Evolutionary conservation across 2,888 invertebrate genomes (phyloP), one percentile per base, ranked within the genome.

Genomic region (Camptogramma bilineatum): DNA sequence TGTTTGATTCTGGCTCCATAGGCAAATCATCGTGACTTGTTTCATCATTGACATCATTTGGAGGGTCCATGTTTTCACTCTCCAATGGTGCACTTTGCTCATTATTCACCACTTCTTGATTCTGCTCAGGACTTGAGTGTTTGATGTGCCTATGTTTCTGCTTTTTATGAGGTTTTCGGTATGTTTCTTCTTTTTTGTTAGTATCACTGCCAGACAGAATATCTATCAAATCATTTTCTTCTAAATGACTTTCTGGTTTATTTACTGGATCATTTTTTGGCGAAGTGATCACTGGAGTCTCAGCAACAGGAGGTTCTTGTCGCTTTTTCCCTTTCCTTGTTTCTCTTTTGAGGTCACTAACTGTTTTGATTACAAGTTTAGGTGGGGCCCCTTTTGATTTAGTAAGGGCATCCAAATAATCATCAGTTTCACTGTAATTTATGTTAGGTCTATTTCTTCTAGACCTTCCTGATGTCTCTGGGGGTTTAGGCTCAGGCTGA

Each of bases 381-480:
- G 64, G 78, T 69, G 83, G 71, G 80, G 86, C 79, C 80, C 84
- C 72, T 63, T 53, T 63, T 17, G 52, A 64, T 61, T 60, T 72
- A 82, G 94, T 84, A 80, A 94, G 64, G 66, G 84, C 83, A 84
- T 94, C 84, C 81, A 94, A 74, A 85, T 93, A 85, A 86, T 94
- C 84, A 90, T 94, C 90, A 88, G 94, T 89, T 91, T 94, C 88
- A 92, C 93, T 87, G 90, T 95, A 93, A 76, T 93, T 93, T 60
- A 93, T 86, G 76, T 92, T 93, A 62, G 89, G 87, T 67, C 93
- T 86, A 74, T 93, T 91, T 69, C 93, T 85, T 73, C 93, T 83
- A 18, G 93, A 86, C 74, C 93, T 84, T 9, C 93, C 93, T 46
- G 78, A 60, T 8, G 75, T 79, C 75, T 93, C 93, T 75, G 90